These are phyloP conservation scores for Monopterus albus DNA, from an alignment of 2,113 vertebrate species.

Conservation along the genomic window DNA sequence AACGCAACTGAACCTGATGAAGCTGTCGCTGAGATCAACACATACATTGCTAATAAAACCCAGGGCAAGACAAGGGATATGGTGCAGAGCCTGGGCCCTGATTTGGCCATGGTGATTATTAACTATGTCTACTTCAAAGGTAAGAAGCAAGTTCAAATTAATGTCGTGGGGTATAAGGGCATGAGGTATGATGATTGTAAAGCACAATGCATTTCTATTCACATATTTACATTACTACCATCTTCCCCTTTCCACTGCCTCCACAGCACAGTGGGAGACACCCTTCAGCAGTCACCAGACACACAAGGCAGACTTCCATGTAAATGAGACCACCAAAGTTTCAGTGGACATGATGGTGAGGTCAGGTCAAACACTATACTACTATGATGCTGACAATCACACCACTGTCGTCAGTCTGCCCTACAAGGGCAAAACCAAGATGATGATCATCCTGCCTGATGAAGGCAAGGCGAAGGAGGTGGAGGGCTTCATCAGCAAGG, in stretches of 20 bases:
- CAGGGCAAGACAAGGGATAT: constrained; percentile 73
- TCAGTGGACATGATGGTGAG: constrained; percentile 83
- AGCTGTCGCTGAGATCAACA: constrained; percentile 71
- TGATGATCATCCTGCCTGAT: constrained; percentile 84
- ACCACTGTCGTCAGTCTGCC: constrained; percentile 66
- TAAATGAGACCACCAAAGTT: constrained; percentile 65
- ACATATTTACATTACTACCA: not conserved
- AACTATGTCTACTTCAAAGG: constrained; percentile 79
- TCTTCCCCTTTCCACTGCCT: not conserved
- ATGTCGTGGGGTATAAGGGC: no score
- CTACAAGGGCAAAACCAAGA: constrained; percentile 83
- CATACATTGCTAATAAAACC: constrained; percentile 69
- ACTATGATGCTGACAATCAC: constrained; percentile 51
- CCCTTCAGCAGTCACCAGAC: constrained; percentile 70
- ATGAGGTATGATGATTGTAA: no score
- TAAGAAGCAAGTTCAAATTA: constrained; percentile 28
- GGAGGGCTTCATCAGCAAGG: constrained; percentile 75
- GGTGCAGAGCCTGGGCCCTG: constrained; percentile 69
- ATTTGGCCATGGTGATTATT: constrained; percentile 75
- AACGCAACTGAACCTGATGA: constrained; percentile 75
- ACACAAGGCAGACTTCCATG: constrained; percentile 62
- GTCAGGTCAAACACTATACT: not conserved
- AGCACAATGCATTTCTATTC: not conserved
- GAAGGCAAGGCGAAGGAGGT: constrained; percentile 81
- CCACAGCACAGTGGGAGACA: constrained; percentile 80